These are phyloP conservation scores for Drosophila nr. perissopoda DNA, from an alignment of 2,888 invertebrate species.

Conservation along the genomic window DNA sequence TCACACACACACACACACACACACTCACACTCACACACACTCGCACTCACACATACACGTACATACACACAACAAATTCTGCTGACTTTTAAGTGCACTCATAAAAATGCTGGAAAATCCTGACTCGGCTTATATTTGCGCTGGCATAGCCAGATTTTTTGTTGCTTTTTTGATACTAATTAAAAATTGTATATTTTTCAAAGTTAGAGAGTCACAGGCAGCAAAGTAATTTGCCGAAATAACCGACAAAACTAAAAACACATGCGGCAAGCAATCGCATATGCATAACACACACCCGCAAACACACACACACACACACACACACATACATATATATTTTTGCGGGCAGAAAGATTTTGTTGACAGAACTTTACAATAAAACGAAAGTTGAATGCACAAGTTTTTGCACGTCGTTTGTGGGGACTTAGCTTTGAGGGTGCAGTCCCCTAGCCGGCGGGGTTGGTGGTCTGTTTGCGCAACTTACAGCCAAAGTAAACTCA, in stretches of 20 bases:
- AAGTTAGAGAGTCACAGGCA: conserved; percentile 57
- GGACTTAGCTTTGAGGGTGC: conserved; percentile 51
- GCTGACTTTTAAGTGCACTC: conserved; percentile 60
- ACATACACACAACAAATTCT: conserved; percentile 18
- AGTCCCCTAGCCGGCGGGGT: conserved; percentile 17
- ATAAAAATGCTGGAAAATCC: conserved; percentile 29
- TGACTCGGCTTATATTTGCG: conserved; percentile 38
- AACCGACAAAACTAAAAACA: conserved; percentile 62
- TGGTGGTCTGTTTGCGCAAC: conserved; percentile 74
- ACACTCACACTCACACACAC: not conserved
- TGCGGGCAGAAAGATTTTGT: conserved; percentile 69
- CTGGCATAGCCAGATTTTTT: conserved; percentile 10
- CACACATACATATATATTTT: conserved; percentile 37
- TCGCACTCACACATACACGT: not conserved
- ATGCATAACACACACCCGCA: conserved; percentile 17
- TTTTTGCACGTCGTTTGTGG: conserved; percentile 51
- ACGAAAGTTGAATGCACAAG: conserved; percentile 79
- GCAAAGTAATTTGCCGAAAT: conserved; percentile 64
- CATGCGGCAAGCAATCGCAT: conserved; percentile 41
- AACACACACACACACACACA: conserved; percentile 16
- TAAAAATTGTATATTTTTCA: conserved; percentile 76
- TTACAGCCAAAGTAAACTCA: conserved; percentile 82
- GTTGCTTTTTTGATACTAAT: conserved; percentile 62
- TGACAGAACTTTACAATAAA: conserved; percentile 80
- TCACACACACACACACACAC: conserved; percentile 6